Percentiles rank a stretch among this genome's conserved stretches.
Conservation (phyloP, 2,113 vertebrate species). For the Pseudolaguvia tuberculata region DNA sequence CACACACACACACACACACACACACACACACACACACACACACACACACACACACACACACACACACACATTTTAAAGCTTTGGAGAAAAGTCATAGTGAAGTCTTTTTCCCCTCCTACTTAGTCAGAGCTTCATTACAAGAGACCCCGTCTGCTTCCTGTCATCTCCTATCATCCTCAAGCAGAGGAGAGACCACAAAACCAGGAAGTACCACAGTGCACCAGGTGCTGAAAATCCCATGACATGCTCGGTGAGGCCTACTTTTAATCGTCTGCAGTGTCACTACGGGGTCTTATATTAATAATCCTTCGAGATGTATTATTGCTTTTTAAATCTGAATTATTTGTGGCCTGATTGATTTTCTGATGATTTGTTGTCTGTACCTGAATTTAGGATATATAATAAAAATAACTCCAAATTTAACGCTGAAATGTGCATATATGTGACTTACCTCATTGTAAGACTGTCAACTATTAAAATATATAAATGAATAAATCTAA, state of each 20-base stretch:
- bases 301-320: neutral
- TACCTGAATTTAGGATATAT: too few species aligned
- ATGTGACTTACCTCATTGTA: neutral
- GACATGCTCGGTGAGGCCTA: constrained; percentile 3
- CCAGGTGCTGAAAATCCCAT: constrained; percentile 31
- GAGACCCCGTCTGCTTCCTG: constrained; percentile 37
- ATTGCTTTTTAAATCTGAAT: neutral
- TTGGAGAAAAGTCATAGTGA: neutral
- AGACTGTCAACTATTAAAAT: neutral
- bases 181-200: constrained; percentile 17
- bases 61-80: too few species aligned
- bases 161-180: constrained; percentile 44
- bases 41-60: too few species aligned
- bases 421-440: neutral
- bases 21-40: too few species aligned
- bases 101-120: constrained; percentile 7
- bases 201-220: constrained; percentile 26
- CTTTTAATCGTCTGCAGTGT: neutral
- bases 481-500: neutral
- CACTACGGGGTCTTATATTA: neutral
- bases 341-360: neutral
- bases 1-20: too few species aligned
- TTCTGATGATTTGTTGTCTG: neutral
- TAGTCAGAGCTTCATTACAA: constrained; percentile 35
- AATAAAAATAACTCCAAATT: too few species aligned